Conservation (phyloP, 2,888 invertebrate species). For the Drosophila cracens region DNA sequence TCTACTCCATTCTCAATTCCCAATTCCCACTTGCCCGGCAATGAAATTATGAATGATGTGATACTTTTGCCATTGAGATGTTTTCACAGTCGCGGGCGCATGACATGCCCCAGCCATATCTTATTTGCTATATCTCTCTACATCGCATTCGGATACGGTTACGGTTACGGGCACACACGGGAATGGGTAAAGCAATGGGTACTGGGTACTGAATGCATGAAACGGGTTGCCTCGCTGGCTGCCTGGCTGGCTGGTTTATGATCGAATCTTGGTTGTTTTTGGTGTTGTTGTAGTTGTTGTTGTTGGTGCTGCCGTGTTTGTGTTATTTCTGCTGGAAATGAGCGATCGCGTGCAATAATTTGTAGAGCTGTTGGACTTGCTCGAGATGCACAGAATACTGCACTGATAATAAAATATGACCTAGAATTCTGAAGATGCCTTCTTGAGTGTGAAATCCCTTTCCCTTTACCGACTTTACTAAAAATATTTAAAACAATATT, state of each 20-base stretch:
- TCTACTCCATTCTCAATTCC: conserved; percentile 23
- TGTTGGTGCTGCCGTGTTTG: conserved; percentile 64
- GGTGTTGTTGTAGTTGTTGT: conserved; percentile 22
- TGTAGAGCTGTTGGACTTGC: conserved; percentile 64
- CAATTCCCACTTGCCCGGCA: conserved; percentile 64
- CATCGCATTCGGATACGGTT: conserved; percentile 68
- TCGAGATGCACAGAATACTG: conserved; percentile 5
- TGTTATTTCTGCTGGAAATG: conserved; percentile 79
- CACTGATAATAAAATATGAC: not conserved
- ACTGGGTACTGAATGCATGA: conserved; percentile 37
- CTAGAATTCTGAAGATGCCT: not conserved
- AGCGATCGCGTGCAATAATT: conserved; percentile 79
- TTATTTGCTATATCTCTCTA: conserved; percentile 77
- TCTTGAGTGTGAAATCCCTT: not conserved
- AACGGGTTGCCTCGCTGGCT: conserved; percentile 41
- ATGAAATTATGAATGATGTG: conserved; percentile 82
- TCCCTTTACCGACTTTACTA: not conserved
- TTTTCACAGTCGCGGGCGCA: conserved; percentile 81
- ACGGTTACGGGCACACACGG: conserved; percentile 14
- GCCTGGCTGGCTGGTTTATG: conserved; percentile 41
- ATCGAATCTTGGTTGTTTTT: conserved; percentile 42
- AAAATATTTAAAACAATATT: not conserved
- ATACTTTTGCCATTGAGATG: conserved; percentile 79
- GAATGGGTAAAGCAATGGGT: conserved; percentile 2
- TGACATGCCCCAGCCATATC: conserved; percentile 78